phyloP scores from a whole-genome alignment of 2,888 invertebrate genomes.

The Idaea straminata region DNA sequence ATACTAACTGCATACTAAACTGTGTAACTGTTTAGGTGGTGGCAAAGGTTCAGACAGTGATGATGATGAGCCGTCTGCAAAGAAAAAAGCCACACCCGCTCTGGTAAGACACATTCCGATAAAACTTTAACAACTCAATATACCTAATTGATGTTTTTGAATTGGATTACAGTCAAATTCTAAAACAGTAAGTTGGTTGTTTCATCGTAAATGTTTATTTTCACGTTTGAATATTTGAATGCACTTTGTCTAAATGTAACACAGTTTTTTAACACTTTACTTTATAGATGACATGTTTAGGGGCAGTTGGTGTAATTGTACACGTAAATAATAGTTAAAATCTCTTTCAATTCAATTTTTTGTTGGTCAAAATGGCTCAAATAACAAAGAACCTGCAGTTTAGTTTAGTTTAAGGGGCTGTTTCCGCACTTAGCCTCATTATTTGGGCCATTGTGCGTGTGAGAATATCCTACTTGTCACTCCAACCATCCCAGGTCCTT shows the following conservation, averaged over 20 bases:
- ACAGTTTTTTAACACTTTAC: neutral
- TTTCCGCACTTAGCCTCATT: too few relatives aligned
- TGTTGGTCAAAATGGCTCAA: too few relatives aligned
- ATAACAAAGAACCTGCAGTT: too few relatives aligned
- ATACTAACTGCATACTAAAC: conserved; percentile 5
- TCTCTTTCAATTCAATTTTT: too few relatives aligned
- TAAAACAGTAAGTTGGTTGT: conserved; percentile 11
- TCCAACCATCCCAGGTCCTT: too few relatives aligned
- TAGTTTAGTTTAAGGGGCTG: too few relatives aligned
- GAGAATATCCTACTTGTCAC: too few relatives aligned
- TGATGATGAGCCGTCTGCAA: conserved; percentile 90
- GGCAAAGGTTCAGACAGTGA: conserved; percentile 90
- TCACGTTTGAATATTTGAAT: neutral
- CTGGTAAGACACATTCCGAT: conserved; percentile 51
- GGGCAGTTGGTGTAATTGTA: neutral
- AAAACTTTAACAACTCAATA: neutral
- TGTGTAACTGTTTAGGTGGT: conserved; percentile 64
- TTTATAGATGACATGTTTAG: neutral
- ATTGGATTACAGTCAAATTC: conserved; percentile 21
- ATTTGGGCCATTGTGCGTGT: too few relatives aligned
- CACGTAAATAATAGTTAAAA: too few relatives aligned
- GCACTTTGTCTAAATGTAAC: neutral
- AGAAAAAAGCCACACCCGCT: conserved; percentile 84
- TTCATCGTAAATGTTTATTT: neutral
- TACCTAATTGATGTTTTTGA: conserved; percentile 9